Conservation (phyloP, 2,888 invertebrate genomes). For the Tetragnatha montana region DNA sequence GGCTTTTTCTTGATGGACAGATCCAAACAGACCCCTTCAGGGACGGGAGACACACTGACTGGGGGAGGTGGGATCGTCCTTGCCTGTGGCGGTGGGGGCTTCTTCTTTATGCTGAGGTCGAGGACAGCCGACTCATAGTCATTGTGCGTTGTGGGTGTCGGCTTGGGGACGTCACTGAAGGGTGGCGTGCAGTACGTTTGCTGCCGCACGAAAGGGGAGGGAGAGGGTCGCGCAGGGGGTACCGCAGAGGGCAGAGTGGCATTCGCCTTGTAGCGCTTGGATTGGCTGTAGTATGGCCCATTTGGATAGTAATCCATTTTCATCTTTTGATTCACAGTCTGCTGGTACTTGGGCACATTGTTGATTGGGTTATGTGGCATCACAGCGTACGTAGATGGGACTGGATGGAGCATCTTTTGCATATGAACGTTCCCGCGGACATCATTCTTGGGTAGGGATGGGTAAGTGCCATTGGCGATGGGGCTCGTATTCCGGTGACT, state of each 20-base stretch:
- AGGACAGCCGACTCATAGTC: constrained; percentile 70
- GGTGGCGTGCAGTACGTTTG: constrained; percentile 61
- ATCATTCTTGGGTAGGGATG: constrained; percentile 24
- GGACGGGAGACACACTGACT: constrained; percentile 27
- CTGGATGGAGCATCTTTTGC: constrained; percentile 63
- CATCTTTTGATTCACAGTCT: constrained; percentile 32
- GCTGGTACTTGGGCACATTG: constrained; percentile 37
- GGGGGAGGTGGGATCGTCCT: constrained; percentile 21
- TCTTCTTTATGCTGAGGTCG: constrained; percentile 73
- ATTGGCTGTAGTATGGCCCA: constrained; percentile 61
- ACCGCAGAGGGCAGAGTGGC: constrained; percentile 26
- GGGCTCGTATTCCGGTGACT: constrained; percentile 52
- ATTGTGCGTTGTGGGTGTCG: constrained; percentile 61
- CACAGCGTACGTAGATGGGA: constrained; percentile 52
- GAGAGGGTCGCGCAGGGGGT: constrained; percentile 40
- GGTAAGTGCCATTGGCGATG: constrained; percentile 34
- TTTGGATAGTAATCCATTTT: constrained; percentile 52
- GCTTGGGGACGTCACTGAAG: constrained; percentile 60
- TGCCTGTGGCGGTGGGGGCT: constrained; percentile 18
- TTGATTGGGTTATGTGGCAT: constrained; percentile 26
- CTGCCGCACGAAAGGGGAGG: constrained; percentile 43
- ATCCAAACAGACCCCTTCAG: constrained; percentile 65
- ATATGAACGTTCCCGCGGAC: constrained; percentile 14
- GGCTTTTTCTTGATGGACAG: constrained; percentile 63
- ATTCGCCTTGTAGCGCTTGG: constrained; percentile 57